Evolutionary conservation across 37 sponge, comb jelly and placozoan genomes (phyloP).

Genomic region (Ephydatia muelleri): DNA sequence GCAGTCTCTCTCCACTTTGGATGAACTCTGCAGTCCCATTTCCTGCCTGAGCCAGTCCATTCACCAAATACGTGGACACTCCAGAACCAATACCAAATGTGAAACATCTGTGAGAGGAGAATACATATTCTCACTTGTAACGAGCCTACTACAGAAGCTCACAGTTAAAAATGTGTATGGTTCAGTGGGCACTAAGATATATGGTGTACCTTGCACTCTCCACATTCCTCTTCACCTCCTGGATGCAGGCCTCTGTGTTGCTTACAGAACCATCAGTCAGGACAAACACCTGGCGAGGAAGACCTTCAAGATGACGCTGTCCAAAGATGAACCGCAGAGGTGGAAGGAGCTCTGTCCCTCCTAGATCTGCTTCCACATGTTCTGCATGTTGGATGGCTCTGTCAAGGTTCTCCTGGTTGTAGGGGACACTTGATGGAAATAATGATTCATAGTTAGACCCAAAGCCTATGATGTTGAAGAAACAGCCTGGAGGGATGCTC

Average conservation of each 20-base stretch:
- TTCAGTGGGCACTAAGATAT: too few relatives aligned
- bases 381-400: slow-evolving; percentile 54
- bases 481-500: slow-evolving; percentile 78
- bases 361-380: slow-evolving; percentile 61
- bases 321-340: slow-evolving; percentile 66
- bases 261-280: slow-evolving; percentile 80
- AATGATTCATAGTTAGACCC: slow-evolving; percentile 53
- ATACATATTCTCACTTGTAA: too few relatives aligned
- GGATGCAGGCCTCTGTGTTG: slow-evolving; percentile 60
- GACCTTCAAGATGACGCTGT: slow-evolving; percentile 30
- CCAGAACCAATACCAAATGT: slow-evolving; percentile 87
- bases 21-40: slow-evolving; percentile 73
- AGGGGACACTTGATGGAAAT: slow-evolving; percentile 62
- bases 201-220: slow-evolving; percentile 22
- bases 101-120: slow-evolving; percentile 21
- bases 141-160: too few relatives aligned
- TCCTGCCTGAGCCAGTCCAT: slow-evolving; percentile 78
- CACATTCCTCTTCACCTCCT: slow-evolving; percentile 52
- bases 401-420: slow-evolving; percentile 67
- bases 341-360: slow-evolving; percentile 69
- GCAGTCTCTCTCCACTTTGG: slow-evolving; percentile 73
- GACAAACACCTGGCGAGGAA: slow-evolving; percentile 79
- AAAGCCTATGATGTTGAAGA: slow-evolving; percentile 88
- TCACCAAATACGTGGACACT: slow-evolving; percentile 81
- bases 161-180: too few relatives aligned